These are phyloP conservation scores for Lithophane leautieri DNA, from an alignment of 2,888 invertebrate genomes.

Conservation along the genomic window DNA sequence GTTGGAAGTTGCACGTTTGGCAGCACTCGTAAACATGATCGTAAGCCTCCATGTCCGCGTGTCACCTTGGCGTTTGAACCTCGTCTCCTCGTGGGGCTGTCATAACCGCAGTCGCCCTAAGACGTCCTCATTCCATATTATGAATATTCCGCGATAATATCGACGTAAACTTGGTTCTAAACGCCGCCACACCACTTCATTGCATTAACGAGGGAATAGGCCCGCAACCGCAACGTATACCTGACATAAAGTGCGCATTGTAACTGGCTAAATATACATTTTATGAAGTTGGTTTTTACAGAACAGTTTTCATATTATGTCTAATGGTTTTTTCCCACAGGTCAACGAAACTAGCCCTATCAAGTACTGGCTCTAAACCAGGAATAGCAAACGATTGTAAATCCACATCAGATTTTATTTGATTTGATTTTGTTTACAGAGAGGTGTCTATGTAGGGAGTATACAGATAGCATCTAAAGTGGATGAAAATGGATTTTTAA, in stretches of 20 bases:
- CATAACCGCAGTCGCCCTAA: conserved; percentile 71
- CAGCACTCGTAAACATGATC: background rate
- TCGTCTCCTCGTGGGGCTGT: conserved; percentile 46
- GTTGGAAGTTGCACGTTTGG: background rate
- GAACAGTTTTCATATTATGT: conserved; percentile 19
- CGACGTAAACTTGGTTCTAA: conserved; percentile 66
- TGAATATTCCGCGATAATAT: conserved; percentile 77
- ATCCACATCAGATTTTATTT: conserved; percentile 9
- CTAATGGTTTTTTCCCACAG: conserved; percentile 12
- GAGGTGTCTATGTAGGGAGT: too few relatives aligned
- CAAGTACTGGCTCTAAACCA: background rate
- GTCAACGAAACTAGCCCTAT: conserved; percentile 8
- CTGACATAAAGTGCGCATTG: conserved; percentile 61
- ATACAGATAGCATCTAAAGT: background rate
- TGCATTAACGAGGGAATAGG: conserved; percentile 73
- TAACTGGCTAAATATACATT: conserved; percentile 41
- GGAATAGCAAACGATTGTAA: conserved; percentile 3
- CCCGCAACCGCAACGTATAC: conserved; percentile 66
- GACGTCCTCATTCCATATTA: conserved; percentile 79
- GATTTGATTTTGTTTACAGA: background rate
- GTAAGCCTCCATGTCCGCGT: conserved; percentile 13
- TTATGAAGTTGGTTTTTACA: conserved; percentile 24
- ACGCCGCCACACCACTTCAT: conserved; percentile 67
- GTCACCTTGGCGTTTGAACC: conserved; percentile 56
- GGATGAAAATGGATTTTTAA: background rate